Base-by-base conservation (phyloP, 2,797 vertebrate genomes). In the Urocyon cinereoargenteus region DNA sequence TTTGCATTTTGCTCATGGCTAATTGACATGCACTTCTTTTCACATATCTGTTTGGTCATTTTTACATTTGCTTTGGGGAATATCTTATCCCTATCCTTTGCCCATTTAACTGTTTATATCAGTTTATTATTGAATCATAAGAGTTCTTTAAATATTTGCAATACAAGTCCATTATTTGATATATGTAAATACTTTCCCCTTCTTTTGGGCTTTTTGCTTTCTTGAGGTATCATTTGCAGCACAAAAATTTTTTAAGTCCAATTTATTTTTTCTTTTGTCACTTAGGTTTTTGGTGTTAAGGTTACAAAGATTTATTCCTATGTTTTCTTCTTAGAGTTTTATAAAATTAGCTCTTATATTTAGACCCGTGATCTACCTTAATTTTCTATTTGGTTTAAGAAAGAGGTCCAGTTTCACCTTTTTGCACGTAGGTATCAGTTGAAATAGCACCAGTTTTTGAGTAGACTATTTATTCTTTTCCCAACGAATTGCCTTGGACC, bases 381-480 rank as follows among this genome's bases (percentile, higher is more conserved):
- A 91, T 91, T 94, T 89, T 90, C 8, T 66, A 36, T 66, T 66
- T 93, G 31, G 24, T 87, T 75, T 93, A 96, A 81, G 70, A 59
- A 91, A 83, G 49, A 5, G 6, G 9, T 90, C 26, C 24, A 51
- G 1, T 45, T 81, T 91, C 31, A 68, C 55, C 82, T 26, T 72
- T 97, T 85, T 77, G 28, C n/a, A 53, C 86, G 22, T 88, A 81
- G 6, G 31, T 68, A 66, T 16, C 61, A 94, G 13, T 72, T 91
- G 15, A 61, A 61, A 36, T 62, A 66, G 51, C 55, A 61, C 18
- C 18, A 70, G 87, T 82, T 75, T 68, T 51, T 82, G 28, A 92
- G 86, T 79, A 89, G 36, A 78, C 22, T 61, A 0, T 45, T 85
- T 34, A 21, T 77, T 93, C 45, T 86, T 92, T 85, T 22, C 24